These are phyloP conservation scores for Lota lota DNA, from an alignment of 2,113 vertebrate genomes.

Conservation along the genomic window DNA sequence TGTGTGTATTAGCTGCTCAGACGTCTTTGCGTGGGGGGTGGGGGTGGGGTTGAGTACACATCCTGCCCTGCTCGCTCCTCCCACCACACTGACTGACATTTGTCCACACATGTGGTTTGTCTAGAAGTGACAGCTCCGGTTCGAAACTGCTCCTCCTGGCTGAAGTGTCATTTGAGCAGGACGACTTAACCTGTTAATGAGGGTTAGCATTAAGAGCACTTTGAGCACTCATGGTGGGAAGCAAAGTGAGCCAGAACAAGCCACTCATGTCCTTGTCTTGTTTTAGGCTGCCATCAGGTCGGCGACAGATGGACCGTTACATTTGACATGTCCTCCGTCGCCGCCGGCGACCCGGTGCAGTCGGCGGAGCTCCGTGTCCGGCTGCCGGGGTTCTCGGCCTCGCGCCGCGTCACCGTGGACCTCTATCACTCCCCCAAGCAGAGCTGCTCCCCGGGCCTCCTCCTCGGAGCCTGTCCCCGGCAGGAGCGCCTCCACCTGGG, in stretches of 20 bases:
- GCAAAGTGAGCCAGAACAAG: too few relatives aligned
- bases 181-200: too few relatives aligned
- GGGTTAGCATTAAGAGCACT: neutral
- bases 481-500: conserved; percentile 73
- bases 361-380: conserved; percentile 78
- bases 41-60: conserved; percentile 78
- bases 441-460: conserved; percentile 34
- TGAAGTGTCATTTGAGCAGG: too few relatives aligned
- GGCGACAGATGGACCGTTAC: conserved; percentile 75
- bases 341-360: conserved; percentile 70
- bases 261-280: conserved; percentile 1
- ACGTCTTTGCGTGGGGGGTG: conserved; percentile 64
- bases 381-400: conserved; percentile 52
- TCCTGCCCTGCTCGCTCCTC: conserved; percentile 56
- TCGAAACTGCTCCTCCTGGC: too few relatives aligned
- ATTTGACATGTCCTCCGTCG: conserved; percentile 86
- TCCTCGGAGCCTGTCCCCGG: conserved; percentile 25
- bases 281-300: conserved; percentile 72
- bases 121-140: conserved; percentile 9
- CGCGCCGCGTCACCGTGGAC: conserved; percentile 63
- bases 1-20: conserved; percentile 79
- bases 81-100: conserved; percentile 60
- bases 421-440: conserved; percentile 74
- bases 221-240: neutral
- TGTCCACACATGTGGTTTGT: conserved; percentile 49